Evolutionary conservation across 1,140 invertebrate genomes (phyloP), one percentile per base, ranked within the genome.

Genomic region (Branchinecta lynchi): DNA sequence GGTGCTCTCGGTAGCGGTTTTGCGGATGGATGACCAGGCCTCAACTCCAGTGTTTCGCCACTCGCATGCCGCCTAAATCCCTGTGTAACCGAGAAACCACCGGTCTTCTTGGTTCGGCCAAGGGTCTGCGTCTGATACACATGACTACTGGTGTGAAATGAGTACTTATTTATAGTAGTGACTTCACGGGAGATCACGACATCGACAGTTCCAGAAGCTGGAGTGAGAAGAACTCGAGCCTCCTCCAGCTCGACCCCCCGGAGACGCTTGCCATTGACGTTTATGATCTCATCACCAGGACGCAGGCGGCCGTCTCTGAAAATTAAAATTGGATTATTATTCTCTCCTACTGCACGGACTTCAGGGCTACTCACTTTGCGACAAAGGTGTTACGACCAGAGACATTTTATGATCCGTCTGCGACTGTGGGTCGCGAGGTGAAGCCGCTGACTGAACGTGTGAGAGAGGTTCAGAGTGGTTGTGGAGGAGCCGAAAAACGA

Each of bases 261-360:
- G 51, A 88, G 73, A 51, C 84, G 80, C 51, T 81, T 80, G 0
- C 86, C 86, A 72, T 85, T 86, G 12, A 89, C 83, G 72, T 86
- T 82, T 12, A 88, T 77, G 43, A 88, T 80, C 76, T 88, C 86
- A 73, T 88, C 87, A 0, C 85, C 85, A 46, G 85, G 75, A 45
- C 79, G 77, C 65, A 84, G 76, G 70, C 82, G 78, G 8, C 83
- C 83, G 77, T 84, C 82, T 73, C 84, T 85, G 77, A 44, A 73
- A 77, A 75, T 60, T 15, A 60, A 60, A 60, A 60, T 60, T 12
- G 17, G 51, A 60, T 60, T 60, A 32, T 32, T 3, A 32, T 32
- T 32, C 32, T 32, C 32, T 32, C 32, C 32, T 32, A 32, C 32
- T 32, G 32, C 32, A 32, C 5, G 32, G 32, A 32, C 32, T 32